These are phyloP conservation scores for Myotis planiceps DNA, from an alignment of 2,797 vertebrate genomes.

Conservation along the genomic window DNA sequence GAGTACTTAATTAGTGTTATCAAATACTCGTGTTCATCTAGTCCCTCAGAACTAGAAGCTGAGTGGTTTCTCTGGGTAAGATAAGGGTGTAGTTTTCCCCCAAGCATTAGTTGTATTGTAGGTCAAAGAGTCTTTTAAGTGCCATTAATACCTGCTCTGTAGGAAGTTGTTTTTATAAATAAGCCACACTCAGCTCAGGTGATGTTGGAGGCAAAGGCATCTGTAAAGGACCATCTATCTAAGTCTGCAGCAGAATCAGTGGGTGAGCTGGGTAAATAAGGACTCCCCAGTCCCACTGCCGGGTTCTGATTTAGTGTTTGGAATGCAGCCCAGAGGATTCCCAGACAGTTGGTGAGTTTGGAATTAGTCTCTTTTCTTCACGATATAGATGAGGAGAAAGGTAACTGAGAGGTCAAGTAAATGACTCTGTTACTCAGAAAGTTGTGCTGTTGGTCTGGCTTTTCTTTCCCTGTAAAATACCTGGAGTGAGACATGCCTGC, in stretches of 20 bases:
- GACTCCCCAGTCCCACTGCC: background rate
- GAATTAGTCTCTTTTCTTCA: background rate
- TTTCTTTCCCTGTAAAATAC: background rate
- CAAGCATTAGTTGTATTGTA: background rate
- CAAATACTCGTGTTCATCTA: background rate
- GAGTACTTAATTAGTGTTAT: background rate
- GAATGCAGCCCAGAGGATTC: background rate
- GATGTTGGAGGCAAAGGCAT: background rate
- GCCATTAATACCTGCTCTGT: background rate
- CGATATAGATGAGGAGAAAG: background rate
- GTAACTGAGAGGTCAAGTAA: background rate
- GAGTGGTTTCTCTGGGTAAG: background rate
- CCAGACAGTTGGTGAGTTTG: background rate
- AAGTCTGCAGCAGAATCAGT: background rate
- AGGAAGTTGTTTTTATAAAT: constrained; percentile 21
- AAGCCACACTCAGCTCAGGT: background rate
- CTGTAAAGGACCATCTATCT: background rate
- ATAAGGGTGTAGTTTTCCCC: background rate
- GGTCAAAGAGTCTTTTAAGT: background rate
- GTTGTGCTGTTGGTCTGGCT: background rate
- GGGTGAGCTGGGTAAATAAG: background rate
- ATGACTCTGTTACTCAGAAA: background rate
- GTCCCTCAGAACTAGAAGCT: background rate
- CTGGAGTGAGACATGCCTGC: background rate
- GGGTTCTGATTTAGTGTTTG: background rate